Evolutionary conservation across 2,888 invertebrate genomes (phyloP), one percentile per base, ranked within the genome.

Genomic region (Agrotis ipsilon): DNA sequence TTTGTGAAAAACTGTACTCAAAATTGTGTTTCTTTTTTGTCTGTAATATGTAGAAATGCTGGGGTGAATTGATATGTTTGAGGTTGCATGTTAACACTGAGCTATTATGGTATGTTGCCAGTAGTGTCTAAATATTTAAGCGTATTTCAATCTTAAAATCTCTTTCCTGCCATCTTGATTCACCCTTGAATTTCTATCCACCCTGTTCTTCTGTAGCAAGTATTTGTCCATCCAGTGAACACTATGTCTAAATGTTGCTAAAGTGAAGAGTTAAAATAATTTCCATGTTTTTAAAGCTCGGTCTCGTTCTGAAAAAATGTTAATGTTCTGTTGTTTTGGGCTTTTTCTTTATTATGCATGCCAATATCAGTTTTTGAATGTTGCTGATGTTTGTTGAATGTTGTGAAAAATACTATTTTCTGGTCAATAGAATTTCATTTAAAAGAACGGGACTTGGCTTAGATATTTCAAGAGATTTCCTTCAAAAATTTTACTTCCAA

Each of bases 11-110:
- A 63, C 48, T 14, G 4, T 64, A 16, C 2, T 55, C 13, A 3
- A 14, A 24, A 45, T 59, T 63, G 19, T 82, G 54, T 27, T n/a
- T n/a, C n/a, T 51, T n/a, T 32, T n/a, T 55, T 49, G 57, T 49
- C 59, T 55, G 27, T 74, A 57, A 59, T 0, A n/a, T 70, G 7
- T 48, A 21, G 11, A 39, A 39, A 39, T 39, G 11, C 39, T 39
- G 39, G 39, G 39, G 39, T 39, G 39, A 39, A 39, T 39, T 39
- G 39, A 39, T 39, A 39, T 39, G 39, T 39, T 39, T 39, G 39
- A 11, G 39, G 11, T 39, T 39, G 39, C 39, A 39, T 39, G 1
- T 39, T 11, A 11, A 39, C 9, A 39, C 11, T 39, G 9, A 39
- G 11, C 39, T 39, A 11, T 9, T 11, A 11, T 39, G 39, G 39